Evolutionary conservation across 2,888 invertebrate species (phyloP), one percentile per base, ranked within the genome.

Genomic region (Tortricodes alternella): DNA sequence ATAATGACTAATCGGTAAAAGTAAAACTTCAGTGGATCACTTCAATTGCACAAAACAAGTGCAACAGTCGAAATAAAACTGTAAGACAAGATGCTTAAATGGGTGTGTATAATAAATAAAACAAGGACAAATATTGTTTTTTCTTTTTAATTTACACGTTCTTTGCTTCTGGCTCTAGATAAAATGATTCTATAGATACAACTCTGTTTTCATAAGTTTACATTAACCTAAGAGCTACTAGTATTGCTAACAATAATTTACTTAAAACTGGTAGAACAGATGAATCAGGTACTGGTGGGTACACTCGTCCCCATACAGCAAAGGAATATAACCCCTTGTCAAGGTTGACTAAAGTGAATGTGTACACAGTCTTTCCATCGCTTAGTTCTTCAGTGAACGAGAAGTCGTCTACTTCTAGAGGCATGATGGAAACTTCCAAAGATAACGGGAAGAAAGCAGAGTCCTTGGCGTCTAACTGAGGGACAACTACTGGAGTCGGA

Each of bases 241-340:
- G n/a, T n/a, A n/a, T n/a, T n/a, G n/a, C n/a, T 23, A 55, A 21
- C 21, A 35, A 35, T 8, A 13, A 27, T 21, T 49, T 55, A 27
- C 41, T 49, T 27, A 55, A 27, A 49, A 24, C 19, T 1, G 24
- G 55, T 2, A 35, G 11, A 6, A 49, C 34, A 8, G 55, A 49
- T 2, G 55, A 49, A 1, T 41, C 55, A 2, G 48, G 41, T 7
- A 29, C 55, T 9, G 55, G 35, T 4, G 48, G 41, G 15, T 35
- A 55, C 13, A 88, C 79, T 60, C 92, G 80, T 0, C 92, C 92
- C 81, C 89, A 92, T 5, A 93, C 74, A 0, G 85, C 91, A 55
- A 93, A 92, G 3, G 83, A 74, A 35, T 92, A 83, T 39, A 93
- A 62, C 35, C 92, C 80, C 1, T 68, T 71, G 3, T 68, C 55